Evolutionary conservation across 2,797 vertebrate species (phyloP), one percentile per base, ranked within the genome.

Genomic region (Craterocephalus amniculus): DNA sequence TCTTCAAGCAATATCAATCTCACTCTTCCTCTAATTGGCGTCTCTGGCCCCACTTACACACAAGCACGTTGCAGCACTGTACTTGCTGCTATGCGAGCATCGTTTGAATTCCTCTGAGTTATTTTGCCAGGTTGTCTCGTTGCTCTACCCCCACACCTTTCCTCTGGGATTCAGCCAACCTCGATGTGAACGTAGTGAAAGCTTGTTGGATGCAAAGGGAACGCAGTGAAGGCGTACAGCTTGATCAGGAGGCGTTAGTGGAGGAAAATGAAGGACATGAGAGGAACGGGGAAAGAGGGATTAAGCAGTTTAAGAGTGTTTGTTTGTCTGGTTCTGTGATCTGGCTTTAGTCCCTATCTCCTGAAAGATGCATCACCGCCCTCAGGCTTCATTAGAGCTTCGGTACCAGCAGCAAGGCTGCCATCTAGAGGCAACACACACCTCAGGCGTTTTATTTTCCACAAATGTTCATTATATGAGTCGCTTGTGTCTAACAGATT

Each of bases 351-450:
- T 73, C 55, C 29, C 57, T 58, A 65, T 76, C 67, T 67, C n/a
- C 77, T 75, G 78, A 70, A 85, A 83, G 67, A 75, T 29, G 56
- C 55, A 67, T 74, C 40, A 67, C 56, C 57, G 70, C 57, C 58
- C 57, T 51, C 7, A 71, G 70, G 63, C 31, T 54, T 64, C 29
- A 1, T 54, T 35, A 60, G 54, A 48, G 52, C 36, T 49, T 61
- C 18, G 66, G 18, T 60, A 52, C 36, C 67, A 81, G 62, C 43
- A 60, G 40, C 83, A 70, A 90, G 58, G 58, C 76, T 88, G 91
- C 88, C 90, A 89, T 66, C 91, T 90, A 83, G 72, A 87, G 89
- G 78, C 63, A 60, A 36, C 38, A 27, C 32, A 38, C 55, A 49
- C 29, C 58, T 45, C 24, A 54, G 29, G 13, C 51, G 13, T 16